Conservation (phyloP, 2,113 vertebrate species). For the Boulengeromyrus knoepffleri region DNA sequence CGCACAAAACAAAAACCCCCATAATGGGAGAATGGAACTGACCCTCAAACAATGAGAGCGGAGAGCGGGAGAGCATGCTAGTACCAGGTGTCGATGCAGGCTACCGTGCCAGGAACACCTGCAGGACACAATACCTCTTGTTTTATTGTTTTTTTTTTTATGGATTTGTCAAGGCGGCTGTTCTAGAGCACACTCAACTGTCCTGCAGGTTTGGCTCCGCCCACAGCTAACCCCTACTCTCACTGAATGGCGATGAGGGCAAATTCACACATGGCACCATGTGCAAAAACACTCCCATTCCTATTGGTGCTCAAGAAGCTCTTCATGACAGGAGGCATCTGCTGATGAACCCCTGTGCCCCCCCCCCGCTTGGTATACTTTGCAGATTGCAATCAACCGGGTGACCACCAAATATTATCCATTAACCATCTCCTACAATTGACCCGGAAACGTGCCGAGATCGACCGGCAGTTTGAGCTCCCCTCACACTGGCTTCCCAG, state of each 20-base stretch:
- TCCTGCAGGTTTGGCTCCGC: neutral
- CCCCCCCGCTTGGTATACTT: neutral
- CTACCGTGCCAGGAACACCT: conserved; percentile 27
- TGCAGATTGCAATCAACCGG: neutral
- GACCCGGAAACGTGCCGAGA: neutral
- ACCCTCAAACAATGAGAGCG: neutral
- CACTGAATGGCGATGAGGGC: neutral
- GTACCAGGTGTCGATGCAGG: conserved; percentile 7
- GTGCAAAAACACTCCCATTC: neutral
- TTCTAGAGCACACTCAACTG: neutral
- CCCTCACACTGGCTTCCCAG: neutral
- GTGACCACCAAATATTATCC: neutral
- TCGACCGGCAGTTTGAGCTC: neutral
- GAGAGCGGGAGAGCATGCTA: neutral
- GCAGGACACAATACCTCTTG: neutral
- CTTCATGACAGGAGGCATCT: neutral
- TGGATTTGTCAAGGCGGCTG: neutral
- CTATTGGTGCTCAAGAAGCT: neutral
- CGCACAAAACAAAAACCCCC: neutral
- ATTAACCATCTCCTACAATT: neutral
- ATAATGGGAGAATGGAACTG: neutral
- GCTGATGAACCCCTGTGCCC: neutral
- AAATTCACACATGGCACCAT: neutral
- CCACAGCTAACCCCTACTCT: neutral
- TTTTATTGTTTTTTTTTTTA: conserved; percentile 7